Base-by-base conservation (phyloP, 2,113 vertebrate genomes). In the Sebastes fasciatus region DNA sequence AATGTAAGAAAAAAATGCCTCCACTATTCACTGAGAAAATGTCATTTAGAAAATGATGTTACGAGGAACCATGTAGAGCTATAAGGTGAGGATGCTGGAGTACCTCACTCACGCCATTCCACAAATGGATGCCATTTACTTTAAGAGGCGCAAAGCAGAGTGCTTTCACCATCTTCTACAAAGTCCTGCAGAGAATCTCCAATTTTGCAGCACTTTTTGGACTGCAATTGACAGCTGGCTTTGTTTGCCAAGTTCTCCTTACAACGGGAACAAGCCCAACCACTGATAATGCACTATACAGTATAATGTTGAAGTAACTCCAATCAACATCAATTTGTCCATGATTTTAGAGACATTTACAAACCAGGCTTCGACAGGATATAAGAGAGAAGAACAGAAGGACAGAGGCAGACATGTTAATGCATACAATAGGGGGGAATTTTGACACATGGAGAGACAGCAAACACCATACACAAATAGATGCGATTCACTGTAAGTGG, bases 401-500 rank as follows among this genome's bases (percentile, higher is more conserved):
- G 86, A 79, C n/a, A 46, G 23, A 51, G 17, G 23, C 26, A 66
- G 48, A 66, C 73, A 75, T 65, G 19, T 57, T 79, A 81, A 48
- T 42, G 64, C 49, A 73, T 66, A 74, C 70, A 89, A 76, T 19
- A 73, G 64, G 5, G 40, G 51, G 51, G 34, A 68, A 84, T 82
- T 82, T 55, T 78, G 83, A 82, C 77, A 72, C 26, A 74, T 26
- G 64, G 48, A 63, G 52, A 80, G 71, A 80, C 82, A 79, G 76
- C 48, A 76, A 80, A 85, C 58, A 51, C 48, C 51, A 75, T 17
- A 63, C 68, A 83, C 76, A 79, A 79, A 88, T 77, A 86, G 81
- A 91, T 54, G 74, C 78, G 70, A 92, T 84, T 81, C 73, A 78
- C 85, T 70, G 48, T 87, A 84, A 88, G 85, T 90, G 87, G 74